Base-by-base conservation (phyloP, 1,140 invertebrate genomes). In the Temnothorax curvispinosus region DNA sequence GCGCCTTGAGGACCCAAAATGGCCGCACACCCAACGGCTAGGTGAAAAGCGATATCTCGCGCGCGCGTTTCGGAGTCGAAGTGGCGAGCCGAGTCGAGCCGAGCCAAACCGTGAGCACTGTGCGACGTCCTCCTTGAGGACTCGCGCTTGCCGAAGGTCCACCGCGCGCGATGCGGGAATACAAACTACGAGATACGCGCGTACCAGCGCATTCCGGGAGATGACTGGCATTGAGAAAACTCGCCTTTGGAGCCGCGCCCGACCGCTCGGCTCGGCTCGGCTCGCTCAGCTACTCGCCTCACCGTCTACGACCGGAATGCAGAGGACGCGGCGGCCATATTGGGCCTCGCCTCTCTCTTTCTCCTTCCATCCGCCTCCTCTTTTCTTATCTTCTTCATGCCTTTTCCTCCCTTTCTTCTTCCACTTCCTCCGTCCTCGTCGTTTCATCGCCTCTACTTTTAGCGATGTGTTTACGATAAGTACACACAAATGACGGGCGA, bases 211-310 rank as follows among this genome's bases (percentile, higher is more conserved):
- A 94, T 95, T 95, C 94, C 93, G 87, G 87, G 90, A 93, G 94
- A 95, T 95, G 94, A 94, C 94, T 94, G 95, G 92, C 94, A 95
- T 95, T 94, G 94, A 71, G 62, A 95, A 94, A 94, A 92, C 91
- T 91, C 32, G 88, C 87, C 93, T 94, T 91, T 91, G 85, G 90
- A 85, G 89, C 93, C 93, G 94, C 94, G 90, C 92, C 93, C 92
- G 93, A 90, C 65, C 75, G 78, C 74, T 64, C 76, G 75, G 78
- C 80, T 65, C 50, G 85, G 85, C 54, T 86, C 72, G 27, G 27
- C 52, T 69, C 52, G 77, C 78, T 77, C 77, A 62, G 58, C 69
- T 65, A 56, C 64, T 72, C 78, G 86, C 86, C 89, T 92, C 91
- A 85, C 87, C 87, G 87, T 92, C 93, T 93, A 94, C 92, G 95